These are phyloP conservation scores for Fopius arisanus DNA, from an alignment of 1,140 invertebrate genomes.

Conservation along the genomic window DNA sequence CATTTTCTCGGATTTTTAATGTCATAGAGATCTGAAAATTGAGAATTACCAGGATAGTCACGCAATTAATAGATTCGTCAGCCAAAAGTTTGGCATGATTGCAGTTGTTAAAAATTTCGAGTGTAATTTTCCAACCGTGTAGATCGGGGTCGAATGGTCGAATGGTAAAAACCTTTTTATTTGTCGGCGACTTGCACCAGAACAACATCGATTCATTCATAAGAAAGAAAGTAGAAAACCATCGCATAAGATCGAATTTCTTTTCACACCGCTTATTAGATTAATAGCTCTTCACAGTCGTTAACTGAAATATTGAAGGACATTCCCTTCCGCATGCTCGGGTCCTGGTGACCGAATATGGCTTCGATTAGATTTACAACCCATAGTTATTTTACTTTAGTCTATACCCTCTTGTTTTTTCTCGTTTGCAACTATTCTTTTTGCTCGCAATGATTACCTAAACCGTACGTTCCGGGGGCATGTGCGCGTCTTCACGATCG, in stretches of 20 bases:
- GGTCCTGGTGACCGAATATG: conserved; percentile 31
- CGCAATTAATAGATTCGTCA: too few relatives aligned
- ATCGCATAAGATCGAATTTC: background rate
- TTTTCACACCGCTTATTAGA: background rate
- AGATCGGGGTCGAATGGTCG: too few relatives aligned
- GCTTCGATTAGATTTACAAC: conserved; percentile 35
- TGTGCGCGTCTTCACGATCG: conserved; percentile 25
- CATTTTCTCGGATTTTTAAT: too few relatives aligned
- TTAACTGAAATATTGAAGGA: conserved; percentile 3
- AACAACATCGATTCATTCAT: too few relatives aligned
- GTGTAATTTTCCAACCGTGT: too few relatives aligned
- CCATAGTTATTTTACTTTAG: conserved; percentile 30
- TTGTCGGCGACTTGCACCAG: too few relatives aligned
- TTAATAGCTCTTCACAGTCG: conserved; percentile 1
- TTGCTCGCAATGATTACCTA: conserved; percentile 30
- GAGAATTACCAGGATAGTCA: too few relatives aligned
- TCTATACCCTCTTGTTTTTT: background rate
- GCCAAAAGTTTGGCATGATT: too few relatives aligned
- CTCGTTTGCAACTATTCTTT: conserved; percentile 1
- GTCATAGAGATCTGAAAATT: too few relatives aligned
- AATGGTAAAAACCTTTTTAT: too few relatives aligned
- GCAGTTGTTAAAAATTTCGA: too few relatives aligned
- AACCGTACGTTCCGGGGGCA: conserved; percentile 32
- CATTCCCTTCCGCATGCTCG: conserved; percentile 13
- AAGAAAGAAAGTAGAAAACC: too few relatives aligned